phyloP scores from a whole-genome alignment of 2,113 vertebrate genomes.

The Zosterops hypoxanthus region DNA sequence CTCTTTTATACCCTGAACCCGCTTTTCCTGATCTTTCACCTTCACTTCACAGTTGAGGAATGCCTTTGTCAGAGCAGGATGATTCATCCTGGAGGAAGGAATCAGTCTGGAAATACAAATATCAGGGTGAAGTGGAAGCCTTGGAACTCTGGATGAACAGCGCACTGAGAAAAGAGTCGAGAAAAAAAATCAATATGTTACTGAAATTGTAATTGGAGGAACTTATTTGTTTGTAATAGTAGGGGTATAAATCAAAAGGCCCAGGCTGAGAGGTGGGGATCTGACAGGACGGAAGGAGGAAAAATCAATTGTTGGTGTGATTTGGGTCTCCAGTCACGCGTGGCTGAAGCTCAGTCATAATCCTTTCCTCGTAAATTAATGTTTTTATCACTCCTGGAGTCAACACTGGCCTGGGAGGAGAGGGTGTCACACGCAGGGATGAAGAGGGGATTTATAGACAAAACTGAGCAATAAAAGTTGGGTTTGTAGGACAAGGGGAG shows the following conservation, averaged over 20 bases:
- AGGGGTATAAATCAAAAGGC: constrained; percentile 13
- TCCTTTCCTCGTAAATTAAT: constrained; percentile 7
- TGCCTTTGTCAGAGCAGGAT: background rate
- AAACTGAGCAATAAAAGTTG: background rate
- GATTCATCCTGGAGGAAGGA: background rate
- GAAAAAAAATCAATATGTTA: constrained; percentile 29
- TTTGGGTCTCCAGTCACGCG: background rate
- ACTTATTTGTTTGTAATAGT: constrained; percentile 37
- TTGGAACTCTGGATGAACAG: background rate
- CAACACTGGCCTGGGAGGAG: background rate
- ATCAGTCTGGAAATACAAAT: background rate
- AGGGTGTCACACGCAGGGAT: rapidly evolving
- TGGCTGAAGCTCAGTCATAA: background rate
- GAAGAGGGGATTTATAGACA: background rate
- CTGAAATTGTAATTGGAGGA: constrained; percentile 51
- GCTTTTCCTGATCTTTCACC: background rate
- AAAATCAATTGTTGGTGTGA: constrained; percentile 16
- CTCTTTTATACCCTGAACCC: background rate
- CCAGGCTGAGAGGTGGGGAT: background rate
- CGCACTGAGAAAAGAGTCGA: rapidly evolving
- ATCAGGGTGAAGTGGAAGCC: background rate
- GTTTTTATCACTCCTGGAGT: background rate
- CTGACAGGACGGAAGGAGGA: background rate
- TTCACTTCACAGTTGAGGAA: background rate
- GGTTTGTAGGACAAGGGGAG: background rate